Evolutionary conservation across 2,888 invertebrate genomes (phyloP).

Genomic region (Sarcophaga rosellei): DNA sequence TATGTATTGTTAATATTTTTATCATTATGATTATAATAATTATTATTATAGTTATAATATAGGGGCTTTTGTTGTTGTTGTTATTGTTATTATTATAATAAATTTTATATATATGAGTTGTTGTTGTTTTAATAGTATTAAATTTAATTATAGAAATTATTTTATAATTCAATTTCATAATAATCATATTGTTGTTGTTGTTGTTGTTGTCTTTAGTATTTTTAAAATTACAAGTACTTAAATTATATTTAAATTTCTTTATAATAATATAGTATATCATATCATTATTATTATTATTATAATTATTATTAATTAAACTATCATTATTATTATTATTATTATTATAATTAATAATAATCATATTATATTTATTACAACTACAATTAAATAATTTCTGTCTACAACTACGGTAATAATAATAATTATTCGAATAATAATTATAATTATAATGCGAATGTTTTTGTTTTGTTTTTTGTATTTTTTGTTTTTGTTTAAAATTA

Average conservation of each 20-base stretch:
- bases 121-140: slow-evolving; percentile 42
- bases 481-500: not conserved
- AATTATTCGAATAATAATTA: slow-evolving; percentile 29
- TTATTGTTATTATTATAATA: slow-evolving; percentile 28
- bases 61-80: slow-evolving; percentile 9
- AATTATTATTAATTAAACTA: slow-evolving; percentile 56
- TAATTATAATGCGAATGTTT: slow-evolving; percentile 28
- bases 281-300: slow-evolving; percentile 50
- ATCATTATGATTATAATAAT: slow-evolving; percentile 28
- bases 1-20: slow-evolving; percentile 40
- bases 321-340: slow-evolving; percentile 36
- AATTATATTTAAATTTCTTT: slow-evolving; percentile 64
- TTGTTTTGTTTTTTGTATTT: slow-evolving; percentile 22
- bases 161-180: slow-evolving; percentile 54
- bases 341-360: slow-evolving; percentile 68
- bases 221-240: slow-evolving; percentile 66
- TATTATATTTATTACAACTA: slow-evolving; percentile 65
- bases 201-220: slow-evolving; percentile 12
- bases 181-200: slow-evolving; percentile 37
- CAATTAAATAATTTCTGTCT: slow-evolving; percentile 58
- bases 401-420: slow-evolving; percentile 64
- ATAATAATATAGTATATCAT: slow-evolving; percentile 29
- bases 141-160: slow-evolving; percentile 61
- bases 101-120: slow-evolving; percentile 53
- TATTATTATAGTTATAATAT: slow-evolving; percentile 55